phyloP scores from a whole-genome alignment of 2,797 vertebrate species.

The Notolepis coatsorum region DNA sequence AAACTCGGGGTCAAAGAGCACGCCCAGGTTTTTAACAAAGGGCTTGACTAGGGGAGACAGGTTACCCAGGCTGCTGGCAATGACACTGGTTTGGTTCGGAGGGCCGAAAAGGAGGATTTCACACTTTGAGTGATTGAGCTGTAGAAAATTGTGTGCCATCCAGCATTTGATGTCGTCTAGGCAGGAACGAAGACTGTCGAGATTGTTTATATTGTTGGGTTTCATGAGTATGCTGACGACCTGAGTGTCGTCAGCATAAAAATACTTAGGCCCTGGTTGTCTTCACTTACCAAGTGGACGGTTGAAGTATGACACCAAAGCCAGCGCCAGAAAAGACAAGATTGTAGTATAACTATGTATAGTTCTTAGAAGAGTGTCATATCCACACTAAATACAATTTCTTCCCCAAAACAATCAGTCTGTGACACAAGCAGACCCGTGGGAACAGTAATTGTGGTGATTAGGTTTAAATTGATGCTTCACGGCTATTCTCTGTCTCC shows the following conservation, averaged over 20 bases:
- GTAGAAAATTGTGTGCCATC: too few relatives aligned
- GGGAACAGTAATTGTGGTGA: slow-evolving; percentile 74
- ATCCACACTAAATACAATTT: slow-evolving; percentile 46
- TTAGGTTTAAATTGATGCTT: slow-evolving; percentile 76
- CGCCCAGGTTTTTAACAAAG: too few relatives aligned
- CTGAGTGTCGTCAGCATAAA: neutral
- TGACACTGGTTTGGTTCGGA: too few relatives aligned
- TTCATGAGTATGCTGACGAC: too few relatives aligned
- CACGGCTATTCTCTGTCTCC: slow-evolving; percentile 72
- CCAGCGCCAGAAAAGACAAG: neutral
- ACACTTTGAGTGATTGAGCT: too few relatives aligned
- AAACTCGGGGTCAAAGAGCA: too few relatives aligned
- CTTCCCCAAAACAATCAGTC: slow-evolving; percentile 62
- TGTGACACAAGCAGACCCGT: slow-evolving; percentile 41
- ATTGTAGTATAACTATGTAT: slow-evolving; percentile 40
- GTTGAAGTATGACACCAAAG: neutral
- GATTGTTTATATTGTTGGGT: too few relatives aligned
- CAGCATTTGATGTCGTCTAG: too few relatives aligned
- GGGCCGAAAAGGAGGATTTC: too few relatives aligned
- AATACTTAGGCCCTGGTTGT: neutral
- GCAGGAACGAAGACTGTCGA: too few relatives aligned
- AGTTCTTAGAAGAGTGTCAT: slow-evolving; percentile 86
- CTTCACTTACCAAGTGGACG: slow-evolving; percentile 7
- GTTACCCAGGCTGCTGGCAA: too few relatives aligned
- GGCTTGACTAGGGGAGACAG: too few relatives aligned